Base-by-base conservation (phyloP, 2,113 vertebrate species). In the Peucedramus taeniatus region DNA sequence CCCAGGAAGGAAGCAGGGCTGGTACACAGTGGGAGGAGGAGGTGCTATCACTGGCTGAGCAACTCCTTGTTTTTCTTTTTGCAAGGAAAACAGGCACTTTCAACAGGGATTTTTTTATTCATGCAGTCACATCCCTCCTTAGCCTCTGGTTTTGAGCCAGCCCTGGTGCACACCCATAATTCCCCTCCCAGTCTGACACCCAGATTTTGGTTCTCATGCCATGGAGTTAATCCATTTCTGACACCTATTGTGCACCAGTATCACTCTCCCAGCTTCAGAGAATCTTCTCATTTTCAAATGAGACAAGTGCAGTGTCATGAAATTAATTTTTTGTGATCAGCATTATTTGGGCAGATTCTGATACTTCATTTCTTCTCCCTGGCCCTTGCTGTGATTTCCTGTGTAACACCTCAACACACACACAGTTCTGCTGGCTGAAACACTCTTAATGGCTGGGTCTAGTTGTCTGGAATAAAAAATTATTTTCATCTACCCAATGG, bases 141-240 rank as follows among this genome's bases (percentile, higher is more conserved):
- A 28, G 15, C 65, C 60, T 81, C 63, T 64, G 64, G 19, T n/a
- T 89, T 17, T 70, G 60, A 83, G 22, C 18, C 45, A 30, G 50
- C 24, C 45, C 21, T 0, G 0, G 20, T 57, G 83, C 33, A 61
- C 15, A 12, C 5, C 53, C 14, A 4, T 44, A 39, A n/a, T 54
- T 86, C 42, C 39, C 37, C 19, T 75, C 71, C 27, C 27, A 4
- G 8, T 22, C n/a, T 66, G n/a, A 71, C 37, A 76, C 20, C 2
- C 50, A n/a, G 6, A 31, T 63, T 81, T 35, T 33, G 26, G 53
- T 6, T 61, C 63, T 65, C 68, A 8, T 61, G 61, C 45, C 42
- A 26, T 3, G 8, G 45, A 45, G 19, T 18, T 75, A 13, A n/a
- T 35, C 81, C 3, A 2, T 70, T 45, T 68, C 51, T 54, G 39